Conservation (phyloP, 2,888 invertebrate species). For the Drosophila barbarae region DNA sequence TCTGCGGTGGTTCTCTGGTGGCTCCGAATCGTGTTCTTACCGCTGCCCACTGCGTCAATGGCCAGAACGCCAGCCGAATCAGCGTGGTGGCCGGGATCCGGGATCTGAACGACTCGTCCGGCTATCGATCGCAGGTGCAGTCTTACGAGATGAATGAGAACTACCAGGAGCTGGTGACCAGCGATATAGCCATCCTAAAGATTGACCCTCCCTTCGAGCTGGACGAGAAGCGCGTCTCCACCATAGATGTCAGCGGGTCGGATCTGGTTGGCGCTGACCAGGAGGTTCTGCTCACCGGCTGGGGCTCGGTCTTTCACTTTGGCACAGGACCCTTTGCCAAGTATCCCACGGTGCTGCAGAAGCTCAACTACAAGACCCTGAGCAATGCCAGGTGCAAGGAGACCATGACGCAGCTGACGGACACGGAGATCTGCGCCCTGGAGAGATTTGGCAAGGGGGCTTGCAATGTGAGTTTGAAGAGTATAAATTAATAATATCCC, state of each 20-base stretch:
- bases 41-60: conserved; percentile 78
- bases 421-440: conserved; percentile 78
- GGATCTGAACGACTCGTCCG: conserved; percentile 64
- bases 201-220: conserved; percentile 72
- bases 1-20: conserved; percentile 78
- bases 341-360: conserved; percentile 75
- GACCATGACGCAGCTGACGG: conserved; percentile 73
- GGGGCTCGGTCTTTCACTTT: conserved; percentile 77
- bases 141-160: conserved; percentile 76
- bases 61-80: conserved; percentile 69
- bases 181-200: conserved; percentile 78
- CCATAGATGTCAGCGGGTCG: conserved; percentile 77
- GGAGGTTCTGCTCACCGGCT: conserved; percentile 74
- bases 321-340: conserved; percentile 74
- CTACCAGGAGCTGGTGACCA: conserved; percentile 74
- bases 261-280: conserved; percentile 70
- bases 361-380: conserved; percentile 73
- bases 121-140: conserved; percentile 68
- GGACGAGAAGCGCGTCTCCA: conserved; percentile 75
- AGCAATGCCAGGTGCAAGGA: conserved; percentile 73
- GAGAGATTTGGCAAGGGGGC: conserved; percentile 78
- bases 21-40: conserved; percentile 76
- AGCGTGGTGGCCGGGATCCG: conserved; percentile 72
- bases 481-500: neutral
- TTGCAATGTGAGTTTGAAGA: conserved; percentile 74